Conservation (phyloP, 1,140 invertebrate genomes). For the Trichomalopsis sarcophagae region DNA sequence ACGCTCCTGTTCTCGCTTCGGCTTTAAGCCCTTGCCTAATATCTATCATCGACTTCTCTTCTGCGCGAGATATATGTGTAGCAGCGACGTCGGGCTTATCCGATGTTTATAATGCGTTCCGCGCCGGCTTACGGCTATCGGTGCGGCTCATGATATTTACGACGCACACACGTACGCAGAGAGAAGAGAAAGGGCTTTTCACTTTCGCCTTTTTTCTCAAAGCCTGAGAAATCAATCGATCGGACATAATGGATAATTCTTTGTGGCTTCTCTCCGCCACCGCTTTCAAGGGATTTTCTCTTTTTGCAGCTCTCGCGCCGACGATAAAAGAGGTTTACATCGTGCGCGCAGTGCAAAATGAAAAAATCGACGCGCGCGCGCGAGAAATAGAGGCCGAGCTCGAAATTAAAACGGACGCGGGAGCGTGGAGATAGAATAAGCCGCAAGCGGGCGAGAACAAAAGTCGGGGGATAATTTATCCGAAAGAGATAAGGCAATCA, state of each 20-base stretch:
- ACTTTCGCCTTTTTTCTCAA: background rate
- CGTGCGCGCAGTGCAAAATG: background rate
- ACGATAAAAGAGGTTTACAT: background rate
- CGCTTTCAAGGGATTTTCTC: background rate
- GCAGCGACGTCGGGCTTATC: background rate
- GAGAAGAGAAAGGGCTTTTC: too few species aligned
- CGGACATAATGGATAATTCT: background rate
- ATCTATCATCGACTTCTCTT: background rate
- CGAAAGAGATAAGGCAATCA: slow-evolving; percentile 17
- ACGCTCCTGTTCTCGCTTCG: background rate
- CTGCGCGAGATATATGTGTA: too few species aligned
- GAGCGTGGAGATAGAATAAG: background rate
- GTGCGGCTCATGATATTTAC: too few species aligned
- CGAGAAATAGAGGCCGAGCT: background rate
- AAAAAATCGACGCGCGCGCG: background rate
- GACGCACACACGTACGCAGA: too few species aligned
- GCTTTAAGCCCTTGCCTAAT: background rate
- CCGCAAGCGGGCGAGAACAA: background rate
- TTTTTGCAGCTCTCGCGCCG: background rate
- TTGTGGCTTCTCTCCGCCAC: background rate
- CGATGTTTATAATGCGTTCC: background rate
- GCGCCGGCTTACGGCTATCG: background rate
- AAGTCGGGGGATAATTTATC: background rate
- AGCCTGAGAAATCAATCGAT: background rate
- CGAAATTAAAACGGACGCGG: background rate